A percentile compares a stretch with the other conserved stretches of the same genome.
Evolutionary conservation across 2,888 invertebrate species (phyloP).

Genomic region (Andrena hattorfiana): DNA sequence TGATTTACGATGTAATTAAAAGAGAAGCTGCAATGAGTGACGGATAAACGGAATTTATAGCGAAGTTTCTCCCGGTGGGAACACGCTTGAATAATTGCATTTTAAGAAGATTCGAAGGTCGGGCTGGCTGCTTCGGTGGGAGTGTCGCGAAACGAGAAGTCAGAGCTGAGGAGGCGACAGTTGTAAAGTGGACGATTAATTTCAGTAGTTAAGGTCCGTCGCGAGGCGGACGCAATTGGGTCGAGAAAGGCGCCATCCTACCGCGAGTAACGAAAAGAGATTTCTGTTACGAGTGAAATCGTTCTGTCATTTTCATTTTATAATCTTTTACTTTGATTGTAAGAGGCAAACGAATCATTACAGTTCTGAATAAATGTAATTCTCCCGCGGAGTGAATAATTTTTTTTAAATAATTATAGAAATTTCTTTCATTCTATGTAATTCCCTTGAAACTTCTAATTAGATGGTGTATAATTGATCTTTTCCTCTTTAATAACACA

Average conservation of each 20-base stretch:
- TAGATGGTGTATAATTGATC: too few relatives aligned
- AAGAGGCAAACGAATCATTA: not conserved
- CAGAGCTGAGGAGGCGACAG: not conserved
- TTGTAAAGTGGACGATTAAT: conserved; percentile 18
- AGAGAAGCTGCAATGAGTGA: not conserved
- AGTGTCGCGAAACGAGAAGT: not conserved
- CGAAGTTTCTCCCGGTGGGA: not conserved
- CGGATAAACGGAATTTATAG: not conserved
- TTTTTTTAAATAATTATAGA: too few relatives aligned
- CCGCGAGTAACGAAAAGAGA: not conserved
- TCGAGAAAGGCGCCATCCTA: not conserved
- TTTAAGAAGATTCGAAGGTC: not conserved
- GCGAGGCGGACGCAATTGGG: not conserved
- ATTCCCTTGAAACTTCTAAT: too few relatives aligned
- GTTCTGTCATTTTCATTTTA: not conserved
- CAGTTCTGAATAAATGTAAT: not conserved
- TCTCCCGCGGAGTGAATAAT: too few relatives aligned
- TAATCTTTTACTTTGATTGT: not conserved
- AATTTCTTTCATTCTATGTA: too few relatives aligned
- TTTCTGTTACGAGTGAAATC: not conserved
- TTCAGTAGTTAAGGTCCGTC: conserved; percentile 7
- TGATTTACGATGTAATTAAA: conserved; percentile 1
- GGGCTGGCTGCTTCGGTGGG: not conserved
- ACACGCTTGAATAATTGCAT: not conserved
- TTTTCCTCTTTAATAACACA: too few relatives aligned